Evolutionary conservation across 2,113 vertebrate genomes (phyloP), one percentile per base, ranked within the genome.

Genomic region (Crotophaga sulcirostris): DNA sequence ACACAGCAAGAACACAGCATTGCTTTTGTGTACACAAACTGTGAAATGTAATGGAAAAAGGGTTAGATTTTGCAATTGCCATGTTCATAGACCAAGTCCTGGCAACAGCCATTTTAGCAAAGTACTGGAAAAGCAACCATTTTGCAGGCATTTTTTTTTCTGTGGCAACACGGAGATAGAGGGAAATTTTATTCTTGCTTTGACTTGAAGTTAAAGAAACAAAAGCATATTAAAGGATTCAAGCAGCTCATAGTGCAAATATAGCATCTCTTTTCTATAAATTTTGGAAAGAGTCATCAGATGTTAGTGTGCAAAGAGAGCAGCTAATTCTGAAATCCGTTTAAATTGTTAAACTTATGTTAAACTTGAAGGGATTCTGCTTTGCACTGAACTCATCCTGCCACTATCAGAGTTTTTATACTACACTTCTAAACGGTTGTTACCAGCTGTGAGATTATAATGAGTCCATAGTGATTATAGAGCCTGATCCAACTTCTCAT

Each of bases 381-480:
- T 87, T 83, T 6, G 1, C 69, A 60, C 40, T 74, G 45, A 89
- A 87, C 23, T 93, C 74, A 78, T 87, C 64, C 69, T 79, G 80
- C 69, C 45, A 82, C 62, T 69, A 60, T 76, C 42, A 36, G 28
- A 54, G 67, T 54, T 96, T 93, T 73, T 87, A 51, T 69, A 24
- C 54, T 45, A 13, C 23, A 13, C 16, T 91, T 93, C 67, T 84
- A 89, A 89, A 80, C 0, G 28, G 54, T 47, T 94, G 45, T 77
- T 93, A 83, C 92, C 78, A 85, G 75, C 84, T 89, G 60, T 84
- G 80, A 90, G 79, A 82, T 89, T 91, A 89, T 83, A 91, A 84
- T 80, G 90, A 97, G 79, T 83, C 34, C 84, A 63, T 36, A 89
- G 78, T 7, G 34, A 91, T 94, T 96, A 90, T n/a, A 58, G 80